Evolutionary conservation across 2,113 vertebrate species (phyloP).

Genomic region (Odocoileus virginianus): DNA sequence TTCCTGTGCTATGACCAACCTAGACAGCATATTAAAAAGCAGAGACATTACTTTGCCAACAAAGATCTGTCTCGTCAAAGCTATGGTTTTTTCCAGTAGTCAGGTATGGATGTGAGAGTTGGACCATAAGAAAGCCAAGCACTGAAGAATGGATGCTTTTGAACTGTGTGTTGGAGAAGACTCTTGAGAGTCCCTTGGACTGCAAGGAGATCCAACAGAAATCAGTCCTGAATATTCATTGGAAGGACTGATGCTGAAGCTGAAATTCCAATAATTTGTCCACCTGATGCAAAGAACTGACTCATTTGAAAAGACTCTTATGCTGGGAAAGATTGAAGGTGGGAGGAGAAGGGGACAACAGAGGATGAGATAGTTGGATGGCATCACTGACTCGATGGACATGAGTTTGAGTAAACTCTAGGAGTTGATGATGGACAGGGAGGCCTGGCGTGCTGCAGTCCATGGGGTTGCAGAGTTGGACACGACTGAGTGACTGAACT

Average conservation of each 20-base stretch:
- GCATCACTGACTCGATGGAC: rapidly evolving
- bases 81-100: neutral
- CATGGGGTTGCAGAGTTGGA: neutral
- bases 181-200: neutral
- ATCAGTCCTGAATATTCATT: neutral
- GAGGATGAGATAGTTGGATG: neutral
- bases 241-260: neutral
- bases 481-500: neutral
- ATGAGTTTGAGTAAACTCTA: rapidly evolving
- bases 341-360: neutral
- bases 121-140: neutral
- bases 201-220: neutral
- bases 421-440: neutral
- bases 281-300: neutral
- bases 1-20: neutral
- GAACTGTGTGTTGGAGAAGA: neutral
- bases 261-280: neutral
- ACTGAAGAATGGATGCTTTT: neutral
- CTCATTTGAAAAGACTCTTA: neutral
- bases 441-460: neutral
- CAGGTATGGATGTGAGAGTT: neutral
- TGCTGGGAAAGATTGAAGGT: neutral
- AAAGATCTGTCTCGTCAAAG: neutral
- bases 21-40: neutral
- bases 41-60: neutral